Evolutionary conservation across 2,113 vertebrate species (phyloP).

Genomic region (Paralichthys olivaceus): DNA sequence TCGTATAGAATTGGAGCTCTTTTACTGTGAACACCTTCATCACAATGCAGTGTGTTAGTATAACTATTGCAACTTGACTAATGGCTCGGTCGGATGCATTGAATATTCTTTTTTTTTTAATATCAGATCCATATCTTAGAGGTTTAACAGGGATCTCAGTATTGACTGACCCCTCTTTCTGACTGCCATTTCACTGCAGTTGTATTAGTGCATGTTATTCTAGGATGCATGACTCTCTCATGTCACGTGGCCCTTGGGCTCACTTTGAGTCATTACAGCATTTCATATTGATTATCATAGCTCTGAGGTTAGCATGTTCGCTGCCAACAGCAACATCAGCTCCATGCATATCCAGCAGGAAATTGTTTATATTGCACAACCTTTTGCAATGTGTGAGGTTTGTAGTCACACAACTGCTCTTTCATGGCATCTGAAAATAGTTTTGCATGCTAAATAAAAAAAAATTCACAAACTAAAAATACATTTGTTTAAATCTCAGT

Average conservation of each 20-base stretch:
- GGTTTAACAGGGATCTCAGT: constrained; percentile 33
- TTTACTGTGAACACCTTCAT: constrained; percentile 28
- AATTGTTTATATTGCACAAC: constrained; percentile 4
- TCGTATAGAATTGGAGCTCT: constrained; percentile 18
- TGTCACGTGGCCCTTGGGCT: neutral
- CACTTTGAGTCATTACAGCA: constrained; percentile 22
- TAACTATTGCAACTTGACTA: constrained; percentile 14
- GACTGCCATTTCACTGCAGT: constrained; percentile 14
- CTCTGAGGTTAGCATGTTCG: constrained; percentile 43
- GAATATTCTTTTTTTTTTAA: neutral
- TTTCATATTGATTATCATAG: constrained; percentile 53
- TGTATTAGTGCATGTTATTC: constrained; percentile 18
- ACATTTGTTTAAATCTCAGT: neutral
- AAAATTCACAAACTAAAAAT: neutral
- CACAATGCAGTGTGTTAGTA: constrained; percentile 13
- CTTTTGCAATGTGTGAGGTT: neutral
- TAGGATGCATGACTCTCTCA: constrained; percentile 6
- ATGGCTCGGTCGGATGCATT: constrained; percentile 28
- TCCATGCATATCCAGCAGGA: constrained; percentile 13
- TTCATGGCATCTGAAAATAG: neutral
- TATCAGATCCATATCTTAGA: constrained; percentile 23
- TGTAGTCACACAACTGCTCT: neutral
- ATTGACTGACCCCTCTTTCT: constrained; percentile 41
- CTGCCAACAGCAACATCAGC: constrained; percentile 28
- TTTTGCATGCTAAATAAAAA: constrained; percentile 10